Evolutionary conservation across 2,888 invertebrate species (phyloP), one percentile per base, ranked within the genome.

Genomic region (Schrankia costaestrigalis): DNA sequence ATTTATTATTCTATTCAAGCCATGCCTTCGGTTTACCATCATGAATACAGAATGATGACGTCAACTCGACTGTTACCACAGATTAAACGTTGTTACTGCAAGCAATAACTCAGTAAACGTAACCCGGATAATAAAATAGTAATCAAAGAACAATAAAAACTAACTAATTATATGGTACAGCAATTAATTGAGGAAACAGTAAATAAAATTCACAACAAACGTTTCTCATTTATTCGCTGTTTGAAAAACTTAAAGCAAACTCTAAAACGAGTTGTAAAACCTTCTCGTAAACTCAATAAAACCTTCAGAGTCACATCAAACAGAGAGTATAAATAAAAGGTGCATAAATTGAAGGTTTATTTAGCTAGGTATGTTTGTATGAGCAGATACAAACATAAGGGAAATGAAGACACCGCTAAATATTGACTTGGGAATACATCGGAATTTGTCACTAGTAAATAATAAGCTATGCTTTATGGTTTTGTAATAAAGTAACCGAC

Each of bases 1-100:
- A 39, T 43, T 56, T 54, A 38, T 51, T 41, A 56, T 56, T 53
- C 56, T 58, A 45, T 48, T 43, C 51, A 34, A 32, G 40, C 13
- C 14, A 9, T 5, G 12, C 26, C 37, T 41, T 41, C 31, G 33
- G 14, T 27, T 31, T 21, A 25, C 27, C 21, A 38, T 25, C 11
- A 23, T 51, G 46, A 39, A 53, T 57, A 50, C 35, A 22, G 30
- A 51, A 43, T 11, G 30, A 23, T 57, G 48, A 57, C 51, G 51
- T 56, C 45, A 57, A 27, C 14, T 36, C 21, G 11, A 9, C 22
- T 26, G 31, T 11, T 31, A 28, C 24, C 24, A 28, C 14, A 24
- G 27, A 28, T 28, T 37, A 31, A 24, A 18, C 18, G 11, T 9
- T 29, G 25, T 31, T 32, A 22, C 23, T 36, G 32, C 29, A 22